Percentiles rank a stretch among this genome's conserved stretches.
Evolutionary conservation across 2,888 invertebrate species (phyloP).

Genomic region (Pammene aurita): DNA sequence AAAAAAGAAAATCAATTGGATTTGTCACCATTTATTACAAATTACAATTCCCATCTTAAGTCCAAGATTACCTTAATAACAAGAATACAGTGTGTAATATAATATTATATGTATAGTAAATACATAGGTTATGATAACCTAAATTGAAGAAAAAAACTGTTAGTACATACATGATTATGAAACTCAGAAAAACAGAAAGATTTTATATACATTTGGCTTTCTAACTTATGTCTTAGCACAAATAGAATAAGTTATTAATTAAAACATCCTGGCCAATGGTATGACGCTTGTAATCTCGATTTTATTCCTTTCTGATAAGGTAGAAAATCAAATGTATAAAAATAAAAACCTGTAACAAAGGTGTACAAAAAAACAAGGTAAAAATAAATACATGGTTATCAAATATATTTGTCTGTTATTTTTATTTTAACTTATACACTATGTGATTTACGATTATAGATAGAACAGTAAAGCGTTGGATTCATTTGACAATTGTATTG

Average conservation of each 20-base stretch:
- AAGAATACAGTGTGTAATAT: slow-evolving; percentile 13
- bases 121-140: slow-evolving; percentile 34
- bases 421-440: slow-evolving; percentile 4
- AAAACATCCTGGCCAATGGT: background rate
- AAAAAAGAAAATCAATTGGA: slow-evolving; percentile 8
- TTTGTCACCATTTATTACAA: slow-evolving; percentile 36
- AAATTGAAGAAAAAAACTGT: slow-evolving; percentile 15
- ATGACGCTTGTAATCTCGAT: background rate
- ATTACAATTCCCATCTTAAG: slow-evolving; percentile 37
- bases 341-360: background rate
- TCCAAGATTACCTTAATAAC: slow-evolving; percentile 22
- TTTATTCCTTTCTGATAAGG: background rate
- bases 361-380: background rate
- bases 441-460: slow-evolving; percentile 4
- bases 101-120: slow-evolving; percentile 23
- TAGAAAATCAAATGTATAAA: background rate
- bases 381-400: background rate
- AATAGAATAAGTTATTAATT: background rate
- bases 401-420: background rate
- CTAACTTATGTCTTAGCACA: background rate
- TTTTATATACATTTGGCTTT: background rate
- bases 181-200: background rate
- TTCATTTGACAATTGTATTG: slow-evolving; percentile 23
- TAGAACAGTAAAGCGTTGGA: slow-evolving; percentile 32
- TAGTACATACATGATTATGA: slow-evolving; percentile 8